Base-by-base conservation (phyloP, 2,113 vertebrate species). In the Anolis sagrei region DNA sequence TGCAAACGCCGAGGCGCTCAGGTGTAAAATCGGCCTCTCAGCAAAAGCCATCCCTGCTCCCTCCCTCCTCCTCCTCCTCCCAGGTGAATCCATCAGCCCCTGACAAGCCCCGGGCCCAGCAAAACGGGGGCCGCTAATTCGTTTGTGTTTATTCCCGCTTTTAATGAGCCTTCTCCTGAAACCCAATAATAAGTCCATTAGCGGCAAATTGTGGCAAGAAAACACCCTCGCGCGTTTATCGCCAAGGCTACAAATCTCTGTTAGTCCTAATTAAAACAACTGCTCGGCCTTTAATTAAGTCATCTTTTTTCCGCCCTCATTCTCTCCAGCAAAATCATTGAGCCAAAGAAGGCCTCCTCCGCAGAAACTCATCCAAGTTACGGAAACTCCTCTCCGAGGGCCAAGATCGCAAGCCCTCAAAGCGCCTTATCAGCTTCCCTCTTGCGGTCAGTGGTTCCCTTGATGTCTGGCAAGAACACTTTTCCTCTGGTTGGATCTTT, bases 271-370 rank as follows among this genome's bases (percentile, higher is more conserved):
- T 90, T 91, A 90, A 86, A 74, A 58, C 64, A 80, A 82, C 85
- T 73, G 87, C 82, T 92, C 88, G 39, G 83, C 85, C 89, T 86
- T 90, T 92, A 91, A 91, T 92, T 90, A 90, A 91, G 85, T 88
- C 87, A 85, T 91, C 86, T 91, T 91, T 90, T 84, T 83, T 72
- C 79, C 73, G 70, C 21, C 70, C 76, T 72, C 49, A 5, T 84
- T 48, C 76, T 25, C 58, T 74, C 77, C 18, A 48, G 62, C 77
- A 62, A 80, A 86, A 86, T 86, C 77, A 13, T 73, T 74, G 68
- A 48, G 76, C 36, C n/a, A n/a, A 32, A 14, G 10, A 54, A 34
- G 64, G 84, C 36, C 1, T 54, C 48, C 34, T 49, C n/a, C 48
- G 84, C 58, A 80, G 58, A 29, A 44, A 3, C 44, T 64, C 16